Percentiles rank a stretch among this genome's conserved stretches.
Evolutionary conservation across 2,888 invertebrate species (phyloP).

Genomic region (Pycnomerus fuliginosus): DNA sequence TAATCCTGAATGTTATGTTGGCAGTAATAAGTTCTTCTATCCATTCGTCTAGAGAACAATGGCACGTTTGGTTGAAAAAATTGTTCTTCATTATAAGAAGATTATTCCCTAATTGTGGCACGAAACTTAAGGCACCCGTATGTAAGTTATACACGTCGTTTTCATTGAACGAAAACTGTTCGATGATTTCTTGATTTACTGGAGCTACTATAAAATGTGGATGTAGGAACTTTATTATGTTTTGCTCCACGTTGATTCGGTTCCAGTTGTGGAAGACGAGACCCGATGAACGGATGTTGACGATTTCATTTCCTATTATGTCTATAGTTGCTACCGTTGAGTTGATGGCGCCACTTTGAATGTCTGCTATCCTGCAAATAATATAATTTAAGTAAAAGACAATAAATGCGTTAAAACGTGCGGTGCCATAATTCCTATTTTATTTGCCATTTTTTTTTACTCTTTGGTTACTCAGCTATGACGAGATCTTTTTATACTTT

Average conservation of each 20-base stretch:
- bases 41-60: constrained; percentile 64
- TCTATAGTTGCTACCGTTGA: constrained; percentile 62
- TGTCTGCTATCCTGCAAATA: constrained; percentile 61
- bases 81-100: constrained; percentile 59
- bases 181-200: constrained; percentile 37
- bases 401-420: no score
- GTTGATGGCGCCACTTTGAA: constrained; percentile 65
- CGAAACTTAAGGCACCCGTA: constrained; percentile 60
- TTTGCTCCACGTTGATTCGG: constrained; percentile 62
- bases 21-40: constrained; percentile 54
- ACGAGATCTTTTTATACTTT: no score
- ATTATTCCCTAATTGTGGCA: constrained; percentile 57
- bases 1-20: constrained; percentile 50
- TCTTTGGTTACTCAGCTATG: no score
- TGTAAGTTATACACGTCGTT: constrained; percentile 58
- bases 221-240: constrained; percentile 62
- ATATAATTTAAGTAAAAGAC: no score
- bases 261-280: constrained; percentile 68
- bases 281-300: constrained; percentile 59
- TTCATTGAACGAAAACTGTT: constrained; percentile 58
- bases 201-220: constrained; percentile 49
- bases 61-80: constrained; percentile 63
- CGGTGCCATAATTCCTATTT: no score
- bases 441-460: no score
- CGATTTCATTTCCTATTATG: constrained; percentile 63